Evolutionary conservation across 64 coral and sea anemone species (phyloP).

Genomic region (Orbicella faveolata): DNA sequence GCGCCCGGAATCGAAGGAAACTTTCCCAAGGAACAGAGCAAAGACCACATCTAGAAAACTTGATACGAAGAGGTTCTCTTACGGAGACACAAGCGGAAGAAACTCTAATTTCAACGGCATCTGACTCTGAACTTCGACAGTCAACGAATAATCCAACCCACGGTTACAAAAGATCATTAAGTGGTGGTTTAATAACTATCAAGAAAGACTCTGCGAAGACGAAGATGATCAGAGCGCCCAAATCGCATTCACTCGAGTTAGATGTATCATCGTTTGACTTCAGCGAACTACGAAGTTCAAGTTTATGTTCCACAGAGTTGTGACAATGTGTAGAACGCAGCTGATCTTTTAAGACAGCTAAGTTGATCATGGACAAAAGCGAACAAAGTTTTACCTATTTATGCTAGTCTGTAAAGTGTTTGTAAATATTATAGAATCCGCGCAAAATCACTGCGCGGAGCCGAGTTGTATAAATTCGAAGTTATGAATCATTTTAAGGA

Average conservation of each 20-base stretch:
- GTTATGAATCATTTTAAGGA: background rate
- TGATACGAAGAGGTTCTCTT: constrained; percentile 1
- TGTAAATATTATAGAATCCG: constrained; percentile 34
- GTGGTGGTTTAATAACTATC: background rate
- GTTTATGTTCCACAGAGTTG: constrained; percentile 24
- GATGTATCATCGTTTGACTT: constrained; percentile 28
- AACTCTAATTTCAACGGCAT: background rate
- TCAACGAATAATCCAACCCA: background rate
- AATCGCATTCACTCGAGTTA: constrained; percentile 14
- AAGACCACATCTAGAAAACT: background rate
- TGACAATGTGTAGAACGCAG: background rate
- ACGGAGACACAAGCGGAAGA: constrained; percentile 10
- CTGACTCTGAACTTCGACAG: background rate
- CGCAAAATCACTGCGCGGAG: background rate
- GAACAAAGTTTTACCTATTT: constrained; percentile 3
- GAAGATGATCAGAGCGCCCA: background rate
- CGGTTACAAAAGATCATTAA: constrained; percentile 4
- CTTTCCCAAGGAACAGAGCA: background rate
- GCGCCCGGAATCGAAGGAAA: constrained; percentile 17
- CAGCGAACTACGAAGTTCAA: constrained; percentile 7
- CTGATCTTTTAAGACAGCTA: background rate
- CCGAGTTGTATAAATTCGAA: background rate
- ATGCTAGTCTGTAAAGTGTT: constrained; percentile 15
- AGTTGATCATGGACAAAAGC: background rate
- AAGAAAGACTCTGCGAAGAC: background rate